Evolutionary conservation across 2,888 invertebrate genomes (phyloP), one percentile per base, ranked within the genome.

Genomic region (Caenorhabditis zanzibari): DNA sequence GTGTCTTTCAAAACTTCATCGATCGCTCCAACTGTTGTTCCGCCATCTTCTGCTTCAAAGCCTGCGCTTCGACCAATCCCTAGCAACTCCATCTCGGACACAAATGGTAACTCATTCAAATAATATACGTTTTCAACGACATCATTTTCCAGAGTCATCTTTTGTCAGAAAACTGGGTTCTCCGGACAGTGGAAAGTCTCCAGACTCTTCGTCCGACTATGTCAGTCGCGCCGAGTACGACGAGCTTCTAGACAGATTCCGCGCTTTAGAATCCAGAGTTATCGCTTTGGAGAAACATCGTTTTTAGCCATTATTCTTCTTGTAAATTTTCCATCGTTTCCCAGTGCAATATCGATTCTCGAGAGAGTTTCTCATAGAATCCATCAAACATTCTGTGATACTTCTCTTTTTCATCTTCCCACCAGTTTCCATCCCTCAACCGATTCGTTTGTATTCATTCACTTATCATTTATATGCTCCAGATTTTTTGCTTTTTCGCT

Each of bases 191-290:
- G 68, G 41, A 28, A 59, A 56, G 14, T 64, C 79, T 7, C 38
- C 58, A 19, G 63, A 71, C n/a, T 10, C 24, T 10, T 26, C 59
- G 1, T 71, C 82, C 14, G 84, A 77, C 1, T 84, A 73, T 52
- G 81, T 85, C 28, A 61, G 77, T 16, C 74, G 85, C 5, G 76
- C 73, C 19, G 85, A 85, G 24, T 80, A 82, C 41, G 76, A 85
- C 54, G 68, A 56, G 0, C 54, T 85, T 14, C 64, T 82, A 19
- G 80, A 80, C n/a, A 66, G 80, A 3, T 63, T 85, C 71, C 61
- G 69, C 28, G 71, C 58, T 5, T 49, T 85, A 1, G 85, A 85
- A 64, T 22, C 61, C 2, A 68, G 85, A 56, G 63, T 85, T 22
- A 28, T 59, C 19, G 59, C 59, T 35, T 35, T 80, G 64, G 84